phyloP scores from a whole-genome alignment of 2,888 invertebrate genomes.

The Myopa testacea region DNA sequence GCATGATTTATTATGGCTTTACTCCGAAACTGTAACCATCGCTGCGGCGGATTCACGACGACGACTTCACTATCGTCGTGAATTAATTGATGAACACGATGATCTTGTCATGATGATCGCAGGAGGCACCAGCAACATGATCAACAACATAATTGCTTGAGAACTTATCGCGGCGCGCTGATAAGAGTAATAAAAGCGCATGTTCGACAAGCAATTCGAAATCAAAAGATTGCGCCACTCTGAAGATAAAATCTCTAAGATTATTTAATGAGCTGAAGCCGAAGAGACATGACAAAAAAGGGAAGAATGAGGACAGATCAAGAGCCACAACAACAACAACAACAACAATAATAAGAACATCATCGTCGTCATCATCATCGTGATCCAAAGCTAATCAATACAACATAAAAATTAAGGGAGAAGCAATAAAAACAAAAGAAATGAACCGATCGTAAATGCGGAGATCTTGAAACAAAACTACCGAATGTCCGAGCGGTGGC shows the following conservation, averaged over 20 bases:
- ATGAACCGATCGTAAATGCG: conserved; percentile 28
- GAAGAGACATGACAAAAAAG: conserved; percentile 17
- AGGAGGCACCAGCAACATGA: conserved; percentile 12
- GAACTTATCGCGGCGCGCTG: conserved; percentile 18
- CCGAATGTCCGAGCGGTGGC: background rate
- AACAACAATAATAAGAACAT: background rate
- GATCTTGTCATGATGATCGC: conserved; percentile 30
- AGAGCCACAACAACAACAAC: conserved; percentile 18
- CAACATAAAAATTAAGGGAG: conserved; percentile 20
- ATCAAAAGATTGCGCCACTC: conserved; percentile 57
- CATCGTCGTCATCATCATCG: background rate
- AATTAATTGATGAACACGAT: conserved; percentile 30
- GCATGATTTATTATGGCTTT: conserved; percentile 8
- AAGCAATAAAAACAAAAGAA: conserved; percentile 31
- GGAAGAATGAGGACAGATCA: background rate
- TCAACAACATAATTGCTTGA: conserved; percentile 31
- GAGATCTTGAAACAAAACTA: conserved; percentile 28
- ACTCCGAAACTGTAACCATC: background rate
- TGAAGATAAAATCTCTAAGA: conserved; percentile 60
- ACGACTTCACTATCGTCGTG: conserved; percentile 10
- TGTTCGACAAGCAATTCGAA: conserved; percentile 57
- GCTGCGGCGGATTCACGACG: conserved; percentile 8
- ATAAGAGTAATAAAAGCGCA: conserved; percentile 57
- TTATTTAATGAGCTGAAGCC: conserved; percentile 50
- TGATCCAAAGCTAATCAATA: conserved; percentile 19